Evolutionary conservation across 2,888 invertebrate genomes (phyloP), one percentile per base, ranked within the genome.

Genomic region (Timandra comae): DNA sequence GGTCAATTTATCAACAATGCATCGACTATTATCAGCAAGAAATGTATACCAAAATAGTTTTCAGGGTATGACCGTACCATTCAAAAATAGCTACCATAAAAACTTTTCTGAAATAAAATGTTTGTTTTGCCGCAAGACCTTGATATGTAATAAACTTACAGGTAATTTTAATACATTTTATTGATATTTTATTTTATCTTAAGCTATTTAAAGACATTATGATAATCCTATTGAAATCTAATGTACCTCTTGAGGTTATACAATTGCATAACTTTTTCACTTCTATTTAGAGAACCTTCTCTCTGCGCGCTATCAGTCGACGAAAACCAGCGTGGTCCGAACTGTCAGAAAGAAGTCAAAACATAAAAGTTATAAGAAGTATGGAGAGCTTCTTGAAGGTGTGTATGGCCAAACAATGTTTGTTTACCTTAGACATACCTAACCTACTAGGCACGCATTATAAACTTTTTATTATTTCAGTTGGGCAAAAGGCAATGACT

Each of bases 301-400:
- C 38, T 43, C 55, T 21, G 38, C 65, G 7, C 64, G 85, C 44
- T 74, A 80, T 46, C 82, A 82, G 43, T 84, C 85, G 29, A 85
- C 85, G 12, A 79, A 62, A 64, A 71, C 81, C 16, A 84, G 66
- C 43, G 63, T 66, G 9, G 46, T 77, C 13, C 69, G 62, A 50
- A 60, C 75, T 3, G 52, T 68, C 6, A 69, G 77, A 32, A 87
- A 87, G 55, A 88, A 85, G 50, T 69, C 71, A 35, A 73, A 75
- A 42, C 73, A 79, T 43, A 87, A 84, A 57, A 72, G 67, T 37
- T 69, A 57, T 30, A 87, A 88, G 49, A 89, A 89, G 59, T 91
- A 89, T 75, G 88, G 90, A 6, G 92, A 93, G 61, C 68, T 92
- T 5, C 67, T 92, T 41, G 89, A 91, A 86, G 91, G 92, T 92